Percentiles rank a stretch among this genome's conserved stretches.
These are phyloP conservation scores for Cirrhinus molitorella DNA, from an alignment of 2,797 vertebrate genomes.

Conservation along the genomic window DNA sequence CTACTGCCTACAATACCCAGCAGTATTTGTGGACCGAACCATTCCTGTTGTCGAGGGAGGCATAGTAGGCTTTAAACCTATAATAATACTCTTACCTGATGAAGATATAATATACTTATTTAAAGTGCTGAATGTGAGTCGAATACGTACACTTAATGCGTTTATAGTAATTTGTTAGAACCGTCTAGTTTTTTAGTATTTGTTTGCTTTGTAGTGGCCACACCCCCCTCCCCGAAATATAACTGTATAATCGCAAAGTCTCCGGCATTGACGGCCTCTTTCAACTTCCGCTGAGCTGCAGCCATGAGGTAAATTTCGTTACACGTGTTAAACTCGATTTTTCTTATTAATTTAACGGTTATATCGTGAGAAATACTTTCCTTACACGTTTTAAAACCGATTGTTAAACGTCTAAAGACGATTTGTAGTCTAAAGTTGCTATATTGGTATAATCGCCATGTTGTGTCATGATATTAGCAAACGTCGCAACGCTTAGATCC, in stretches of 20 bases:
- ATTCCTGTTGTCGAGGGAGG: background rate
- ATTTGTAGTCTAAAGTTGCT: background rate
- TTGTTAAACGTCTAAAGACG: background rate
- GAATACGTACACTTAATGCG: background rate
- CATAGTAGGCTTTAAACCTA: background rate
- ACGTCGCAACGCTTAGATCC: background rate
- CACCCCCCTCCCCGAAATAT: background rate
- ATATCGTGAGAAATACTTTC: rapidly evolving
- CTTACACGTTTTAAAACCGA: background rate
- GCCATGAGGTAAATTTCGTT: slow-evolving; percentile 21
- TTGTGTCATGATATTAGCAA: background rate
- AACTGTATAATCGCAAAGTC: background rate
- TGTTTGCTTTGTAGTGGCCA: background rate
- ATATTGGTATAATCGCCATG: background rate
- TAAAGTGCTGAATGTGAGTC: background rate
- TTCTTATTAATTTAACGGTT: background rate
- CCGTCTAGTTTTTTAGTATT: too few relatives aligned
- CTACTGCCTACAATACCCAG: background rate
- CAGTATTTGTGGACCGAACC: background rate
- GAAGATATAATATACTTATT: background rate
- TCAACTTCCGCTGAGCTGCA: slow-evolving; percentile 7
- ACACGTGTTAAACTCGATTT: background rate
- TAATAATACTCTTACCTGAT: too few relatives aligned
- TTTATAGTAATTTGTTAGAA: background rate
- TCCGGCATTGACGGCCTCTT: background rate